Percentiles rank a stretch among this genome's conserved stretches.
Conservation (phyloP, 2,888 invertebrate species). For the Oxyscelio sp. region DNA sequence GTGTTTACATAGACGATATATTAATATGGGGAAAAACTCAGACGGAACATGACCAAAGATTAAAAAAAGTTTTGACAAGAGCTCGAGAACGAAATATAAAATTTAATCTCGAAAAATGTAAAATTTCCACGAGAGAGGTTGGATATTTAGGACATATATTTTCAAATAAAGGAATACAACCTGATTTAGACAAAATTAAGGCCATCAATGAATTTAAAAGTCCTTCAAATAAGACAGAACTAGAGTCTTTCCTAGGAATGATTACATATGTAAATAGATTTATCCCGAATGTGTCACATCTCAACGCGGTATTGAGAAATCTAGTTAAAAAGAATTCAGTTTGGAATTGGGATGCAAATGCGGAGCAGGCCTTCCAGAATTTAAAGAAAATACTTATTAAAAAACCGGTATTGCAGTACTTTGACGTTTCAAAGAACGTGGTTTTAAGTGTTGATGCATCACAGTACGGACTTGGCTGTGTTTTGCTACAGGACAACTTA, state of each 20-base stretch:
- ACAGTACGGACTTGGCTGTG: too few relatives aligned
- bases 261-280: too few relatives aligned
- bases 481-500: too few relatives aligned
- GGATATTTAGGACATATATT: slow-evolving; percentile 58
- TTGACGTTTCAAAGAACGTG: not conserved
- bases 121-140: too few relatives aligned
- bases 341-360: not conserved
- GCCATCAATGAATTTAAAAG: slow-evolving; percentile 61
- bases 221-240: too few relatives aligned
- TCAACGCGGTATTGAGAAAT: too few relatives aligned
- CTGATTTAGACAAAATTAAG: slow-evolving; percentile 65
- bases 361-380: not conserved
- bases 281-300: too few relatives aligned
- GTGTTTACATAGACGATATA: slow-evolving; percentile 79
- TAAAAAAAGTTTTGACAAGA: slow-evolving; percentile 50
- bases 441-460: slow-evolving; percentile 47
- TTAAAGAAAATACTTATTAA: not conserved
- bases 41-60: too few relatives aligned
- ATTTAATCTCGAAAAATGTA: slow-evolving; percentile 49
- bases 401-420: not conserved
- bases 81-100: slow-evolving; percentile 42
- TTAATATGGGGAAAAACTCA: slow-evolving; percentile 75
- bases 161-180: slow-evolving; percentile 60
- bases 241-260: too few relatives aligned
- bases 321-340: not conserved